Conservation (phyloP, 2,113 vertebrate genomes). For the Eleginops maclovinus region DNA sequence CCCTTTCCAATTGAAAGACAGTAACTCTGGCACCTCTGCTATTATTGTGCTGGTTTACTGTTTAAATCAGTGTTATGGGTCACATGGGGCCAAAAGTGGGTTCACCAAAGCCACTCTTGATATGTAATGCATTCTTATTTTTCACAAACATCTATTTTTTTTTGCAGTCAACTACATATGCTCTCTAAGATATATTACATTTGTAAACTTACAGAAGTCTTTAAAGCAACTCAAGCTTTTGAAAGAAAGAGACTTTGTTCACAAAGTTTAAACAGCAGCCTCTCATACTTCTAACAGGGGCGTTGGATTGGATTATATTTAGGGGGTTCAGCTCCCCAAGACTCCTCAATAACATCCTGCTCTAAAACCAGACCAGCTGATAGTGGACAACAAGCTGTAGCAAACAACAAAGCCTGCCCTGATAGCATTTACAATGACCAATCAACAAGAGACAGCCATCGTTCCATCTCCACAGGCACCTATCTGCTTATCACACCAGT, state of each 20-base stretch:
- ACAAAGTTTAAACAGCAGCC: not conserved
- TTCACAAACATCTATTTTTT: not conserved
- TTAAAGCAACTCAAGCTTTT: not conserved
- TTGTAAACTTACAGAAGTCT: not conserved
- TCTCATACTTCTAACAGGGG: not conserved
- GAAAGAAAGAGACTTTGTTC: not conserved
- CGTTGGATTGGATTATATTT: not conserved
- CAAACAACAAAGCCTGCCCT: slow-evolving; percentile 1
- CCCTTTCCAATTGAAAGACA: not conserved
- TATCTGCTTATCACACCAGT: slow-evolving; percentile 38
- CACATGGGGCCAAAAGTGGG: too few relatives aligned
- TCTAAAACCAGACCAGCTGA: not conserved
- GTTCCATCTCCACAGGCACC: slow-evolving; percentile 20
- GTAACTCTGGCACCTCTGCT: too few relatives aligned
- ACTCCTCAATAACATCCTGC: not conserved
- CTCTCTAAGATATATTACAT: not conserved
- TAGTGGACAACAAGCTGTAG: not conserved
- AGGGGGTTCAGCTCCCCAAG: not conserved
- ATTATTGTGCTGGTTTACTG: too few relatives aligned
- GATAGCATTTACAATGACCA: slow-evolving; percentile 7
- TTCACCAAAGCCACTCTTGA: not conserved
- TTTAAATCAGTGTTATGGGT: too few relatives aligned
- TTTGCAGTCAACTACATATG: not conserved
- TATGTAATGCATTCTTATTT: not conserved
- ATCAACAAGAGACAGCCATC: not conserved